Evolutionary conservation across 37 sponge, comb jelly and placozoan species (phyloP), one percentile per base, ranked within the genome.

Genomic region (Diacarnus erythraeanus): DNA sequence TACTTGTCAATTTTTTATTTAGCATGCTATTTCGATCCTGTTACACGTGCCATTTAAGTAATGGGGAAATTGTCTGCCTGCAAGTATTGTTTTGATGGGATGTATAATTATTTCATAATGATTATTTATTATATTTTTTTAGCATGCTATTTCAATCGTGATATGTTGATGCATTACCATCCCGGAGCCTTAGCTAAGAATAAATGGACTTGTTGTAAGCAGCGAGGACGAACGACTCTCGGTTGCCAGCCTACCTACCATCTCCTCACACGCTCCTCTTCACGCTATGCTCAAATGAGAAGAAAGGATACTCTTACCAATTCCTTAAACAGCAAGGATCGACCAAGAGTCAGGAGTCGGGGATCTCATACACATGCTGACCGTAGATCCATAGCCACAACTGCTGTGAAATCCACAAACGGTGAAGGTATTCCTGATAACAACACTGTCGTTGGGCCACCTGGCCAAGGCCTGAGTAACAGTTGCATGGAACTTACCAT

Each of bases 161-260:
- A 91, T 64, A 91, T 87, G 87, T 64, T 91, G 59, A 83, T 91
- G 88, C 88, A 91, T 61, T 87, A 77, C 80, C 92, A 91, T 63
- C 88, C 92, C 12, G 92, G 92, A 0, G 76, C 84, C 42, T 44
- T 79, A 41, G 35, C 63, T 23, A 87, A 60, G 76, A 57, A 20
- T 44, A 69, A 59, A 58, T 91, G 92, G 92, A 72, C 77, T 26
- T 91, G 92, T 65, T 91, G 92, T 51, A 20, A 69, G 29, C 74
- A 76, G 64, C 22, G 31, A 17, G 80, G 89, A 5, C 74, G 72
- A 42, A 31, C 70, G 3, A 76, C 80, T 5, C 80, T 91, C 12
- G 92, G 92, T 44, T 91, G 92, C 61, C 88, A 87, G 54, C 92
- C 92, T 23, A 87, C 92, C 21, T 84, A 87, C 74, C 66, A 79